Evolutionary conservation across 2,888 invertebrate genomes (phyloP).

Genomic region (Athetis lepigone): DNA sequence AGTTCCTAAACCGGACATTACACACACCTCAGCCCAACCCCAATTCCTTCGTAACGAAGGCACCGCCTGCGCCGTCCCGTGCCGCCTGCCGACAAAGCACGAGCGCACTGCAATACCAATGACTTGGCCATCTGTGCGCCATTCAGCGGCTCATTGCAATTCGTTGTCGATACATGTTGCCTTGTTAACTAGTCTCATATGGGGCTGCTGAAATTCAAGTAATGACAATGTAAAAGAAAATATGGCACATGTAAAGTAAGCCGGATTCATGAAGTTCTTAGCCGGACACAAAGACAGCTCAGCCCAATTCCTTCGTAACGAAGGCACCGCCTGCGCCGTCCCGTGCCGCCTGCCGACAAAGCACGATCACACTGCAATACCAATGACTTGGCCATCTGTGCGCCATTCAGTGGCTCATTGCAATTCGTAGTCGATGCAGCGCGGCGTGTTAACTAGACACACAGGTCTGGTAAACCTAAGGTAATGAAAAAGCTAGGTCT

Average conservation of each 20-base stretch:
- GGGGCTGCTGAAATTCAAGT: slow-evolving; percentile 19
- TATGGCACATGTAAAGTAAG: background rate
- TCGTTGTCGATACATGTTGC: slow-evolving; percentile 29
- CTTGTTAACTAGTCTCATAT: slow-evolving; percentile 34
- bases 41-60: slow-evolving; percentile 37
- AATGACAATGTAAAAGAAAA: no score
- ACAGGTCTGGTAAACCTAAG: slow-evolving; percentile 27
- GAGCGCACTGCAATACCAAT: slow-evolving; percentile 41
- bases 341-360: slow-evolving; percentile 49
- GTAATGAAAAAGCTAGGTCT: background rate
- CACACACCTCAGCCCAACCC: slow-evolving; percentile 13
- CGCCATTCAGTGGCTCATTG: slow-evolving; percentile 53
- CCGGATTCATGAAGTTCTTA: background rate
- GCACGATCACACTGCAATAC: slow-evolving; percentile 35
- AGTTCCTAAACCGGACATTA: slow-evolving; percentile 34
- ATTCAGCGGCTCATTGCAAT: slow-evolving; percentile 52
- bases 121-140: slow-evolving; percentile 46
- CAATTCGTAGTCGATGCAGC: slow-evolving; percentile 33
- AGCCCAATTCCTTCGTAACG: slow-evolving; percentile 36
- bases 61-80: slow-evolving; percentile 6
- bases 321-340: slow-evolving; percentile 18
- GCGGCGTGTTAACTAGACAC: slow-evolving; percentile 31
- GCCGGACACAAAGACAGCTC: slow-evolving; percentile 28
- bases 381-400: slow-evolving; percentile 47
- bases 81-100: slow-evolving; percentile 54